Evolutionary conservation across 2,888 invertebrate genomes (phyloP).

Genomic region (Xanthorhoe spadicearia): DNA sequence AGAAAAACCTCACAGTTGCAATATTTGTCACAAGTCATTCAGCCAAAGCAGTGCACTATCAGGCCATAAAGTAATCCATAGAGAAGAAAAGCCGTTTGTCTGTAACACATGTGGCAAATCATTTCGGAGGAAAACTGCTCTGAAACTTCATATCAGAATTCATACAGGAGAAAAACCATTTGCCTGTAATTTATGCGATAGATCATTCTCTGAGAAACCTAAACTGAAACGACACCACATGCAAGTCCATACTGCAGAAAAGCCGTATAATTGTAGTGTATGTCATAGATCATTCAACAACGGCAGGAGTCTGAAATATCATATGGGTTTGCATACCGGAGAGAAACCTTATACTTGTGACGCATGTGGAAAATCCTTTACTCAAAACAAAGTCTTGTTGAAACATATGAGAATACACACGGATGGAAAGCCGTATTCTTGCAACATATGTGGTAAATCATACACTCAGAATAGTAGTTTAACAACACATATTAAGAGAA

Average conservation of each 20-base stretch:
- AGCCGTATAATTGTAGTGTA: constrained; percentile 20
- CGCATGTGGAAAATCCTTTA: constrained; percentile 24
- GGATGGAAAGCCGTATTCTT: constrained; percentile 21
- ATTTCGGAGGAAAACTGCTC: constrained; percentile 12
- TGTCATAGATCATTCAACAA: constrained; percentile 24
- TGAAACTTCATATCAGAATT: constrained; percentile 21
- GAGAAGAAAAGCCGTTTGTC: constrained; percentile 11
- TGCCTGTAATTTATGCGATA: constrained; percentile 16
- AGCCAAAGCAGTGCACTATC: constrained; percentile 12
- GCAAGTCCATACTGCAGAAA: constrained; percentile 23
- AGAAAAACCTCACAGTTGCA: constrained; percentile 19
- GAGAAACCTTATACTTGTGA: constrained; percentile 27
- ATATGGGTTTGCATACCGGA: constrained; percentile 30
- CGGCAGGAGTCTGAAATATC: constrained; percentile 18
- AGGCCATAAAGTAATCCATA: constrained; percentile 17
- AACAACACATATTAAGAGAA: constrained; percentile 18
- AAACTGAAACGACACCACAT: constrained; percentile 23
- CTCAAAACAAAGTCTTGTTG: constrained; percentile 18
- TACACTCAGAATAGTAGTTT: constrained; percentile 24
- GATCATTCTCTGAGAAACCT: constrained; percentile 20
- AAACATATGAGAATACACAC: constrained; percentile 29
- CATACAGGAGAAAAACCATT: constrained; percentile 28
- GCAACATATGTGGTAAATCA: constrained; percentile 25
- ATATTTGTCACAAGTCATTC: constrained; percentile 20
- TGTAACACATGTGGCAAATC: constrained; percentile 25